These are phyloP conservation scores for Kobus ellipsiprymnus DNA, from an alignment of 2,113 vertebrate species.

Conservation along the genomic window DNA sequence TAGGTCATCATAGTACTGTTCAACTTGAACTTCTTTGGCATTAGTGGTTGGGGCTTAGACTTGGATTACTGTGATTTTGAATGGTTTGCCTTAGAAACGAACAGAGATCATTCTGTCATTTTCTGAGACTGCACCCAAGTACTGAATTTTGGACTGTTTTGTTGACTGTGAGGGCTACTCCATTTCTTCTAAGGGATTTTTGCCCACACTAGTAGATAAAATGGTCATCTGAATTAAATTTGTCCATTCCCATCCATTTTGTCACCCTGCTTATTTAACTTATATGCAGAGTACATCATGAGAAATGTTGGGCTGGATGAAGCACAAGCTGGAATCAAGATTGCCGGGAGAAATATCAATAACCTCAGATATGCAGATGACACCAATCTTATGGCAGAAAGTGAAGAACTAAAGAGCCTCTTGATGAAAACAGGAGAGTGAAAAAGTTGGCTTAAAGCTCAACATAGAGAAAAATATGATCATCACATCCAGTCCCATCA, in stretches of 20 bases:
- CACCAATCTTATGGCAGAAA: not conserved
- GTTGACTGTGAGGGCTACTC: not conserved
- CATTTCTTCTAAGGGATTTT: not conserved
- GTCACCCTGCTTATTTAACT: not conserved
- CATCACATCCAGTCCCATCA: no score
- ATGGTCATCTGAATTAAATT: not conserved
- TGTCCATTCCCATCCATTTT: not conserved
- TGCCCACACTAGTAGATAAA: not conserved
- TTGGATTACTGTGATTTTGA: not conserved
- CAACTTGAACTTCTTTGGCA: not conserved
- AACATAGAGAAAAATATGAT: no score
- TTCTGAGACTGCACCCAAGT: not conserved
- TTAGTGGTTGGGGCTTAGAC: not conserved
- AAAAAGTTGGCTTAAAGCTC: no score
- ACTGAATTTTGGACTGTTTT: not conserved
- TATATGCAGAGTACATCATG: not conserved
- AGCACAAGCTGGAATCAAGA: not conserved
- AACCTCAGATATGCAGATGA: not conserved
- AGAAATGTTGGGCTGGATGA: not conserved
- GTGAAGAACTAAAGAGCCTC: no score
- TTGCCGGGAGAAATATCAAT: not conserved
- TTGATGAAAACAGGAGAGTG: no score
- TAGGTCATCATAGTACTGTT: not conserved
- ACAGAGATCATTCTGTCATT: not conserved
- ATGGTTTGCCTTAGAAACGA: not conserved